Conservation (phyloP, 2,888 invertebrate genomes). For the Cephus pygmeus region DNA sequence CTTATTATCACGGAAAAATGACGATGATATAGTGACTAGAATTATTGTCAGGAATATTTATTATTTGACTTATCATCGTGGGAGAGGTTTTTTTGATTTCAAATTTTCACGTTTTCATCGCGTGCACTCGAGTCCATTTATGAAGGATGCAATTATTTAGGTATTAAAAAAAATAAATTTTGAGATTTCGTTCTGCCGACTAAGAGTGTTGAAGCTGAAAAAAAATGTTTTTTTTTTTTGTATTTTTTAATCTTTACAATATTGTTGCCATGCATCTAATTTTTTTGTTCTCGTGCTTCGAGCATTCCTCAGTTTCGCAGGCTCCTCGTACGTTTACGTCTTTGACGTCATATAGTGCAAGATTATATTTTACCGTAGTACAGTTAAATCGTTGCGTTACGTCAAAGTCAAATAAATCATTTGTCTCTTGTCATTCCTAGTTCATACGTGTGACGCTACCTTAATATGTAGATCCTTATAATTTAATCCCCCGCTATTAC, state of each 20-base stretch:
- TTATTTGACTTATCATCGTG: neutral
- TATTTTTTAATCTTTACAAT: too few species aligned
- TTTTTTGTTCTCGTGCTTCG: too few species aligned
- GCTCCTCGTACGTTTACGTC: too few species aligned
- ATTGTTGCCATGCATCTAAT: too few species aligned
- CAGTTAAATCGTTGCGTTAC: neutral
- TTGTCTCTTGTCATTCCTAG: neutral
- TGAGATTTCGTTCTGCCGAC: neutral
- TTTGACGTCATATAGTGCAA: neutral
- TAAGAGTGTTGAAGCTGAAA: too few species aligned
- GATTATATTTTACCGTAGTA: neutral
- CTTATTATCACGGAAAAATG: neutral
- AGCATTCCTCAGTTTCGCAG: neutral
- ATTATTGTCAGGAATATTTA: neutral
- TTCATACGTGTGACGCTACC: neutral
- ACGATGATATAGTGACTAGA: neutral
- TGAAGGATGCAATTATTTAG: neutral
- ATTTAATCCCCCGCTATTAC: neutral
- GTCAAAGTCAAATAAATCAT: neutral
- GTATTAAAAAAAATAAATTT: neutral
- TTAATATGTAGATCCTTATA: neutral
- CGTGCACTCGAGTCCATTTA: neutral
- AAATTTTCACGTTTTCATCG: too few species aligned
- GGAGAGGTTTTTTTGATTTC: too few species aligned
- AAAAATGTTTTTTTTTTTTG: too few species aligned